Conservation (phyloP, 2,888 invertebrate genomes). For the Thalpophila matura region DNA sequence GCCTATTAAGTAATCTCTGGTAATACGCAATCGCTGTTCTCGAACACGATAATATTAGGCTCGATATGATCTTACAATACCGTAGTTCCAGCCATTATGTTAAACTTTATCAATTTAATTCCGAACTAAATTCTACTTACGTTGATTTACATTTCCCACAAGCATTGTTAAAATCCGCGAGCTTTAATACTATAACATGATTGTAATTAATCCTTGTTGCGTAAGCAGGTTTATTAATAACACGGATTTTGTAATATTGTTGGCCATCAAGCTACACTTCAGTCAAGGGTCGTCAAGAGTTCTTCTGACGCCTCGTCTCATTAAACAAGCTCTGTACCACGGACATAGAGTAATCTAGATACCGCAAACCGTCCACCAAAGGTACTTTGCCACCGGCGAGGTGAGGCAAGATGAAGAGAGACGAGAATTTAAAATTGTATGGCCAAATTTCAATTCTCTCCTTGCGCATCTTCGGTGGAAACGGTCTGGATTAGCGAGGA, state of each 20-base stretch:
- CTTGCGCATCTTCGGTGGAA: too few species aligned
- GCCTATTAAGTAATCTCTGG: slow-evolving; percentile 31
- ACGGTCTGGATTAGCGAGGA: too few species aligned
- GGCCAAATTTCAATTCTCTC: too few species aligned
- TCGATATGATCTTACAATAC: slow-evolving; percentile 42
- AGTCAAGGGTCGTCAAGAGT: slow-evolving; percentile 7
- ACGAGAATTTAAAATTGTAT: too few species aligned
- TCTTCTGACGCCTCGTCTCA: slow-evolving; percentile 10
- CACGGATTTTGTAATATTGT: slow-evolving; percentile 37
- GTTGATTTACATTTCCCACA: slow-evolving; percentile 43
- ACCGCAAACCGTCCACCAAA: too few species aligned
- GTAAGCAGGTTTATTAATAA: not conserved
- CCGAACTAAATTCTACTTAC: slow-evolving; percentile 44
- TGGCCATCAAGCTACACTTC: slow-evolving; percentile 16
- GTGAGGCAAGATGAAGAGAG: too few species aligned
- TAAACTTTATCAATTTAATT: slow-evolving; percentile 53
- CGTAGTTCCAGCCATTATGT: slow-evolving; percentile 34
- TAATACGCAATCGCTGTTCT: slow-evolving; percentile 36
- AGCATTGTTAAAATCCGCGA: slow-evolving; percentile 42
- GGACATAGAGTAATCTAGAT: too few species aligned
- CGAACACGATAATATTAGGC: slow-evolving; percentile 27
- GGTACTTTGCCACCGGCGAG: too few species aligned
- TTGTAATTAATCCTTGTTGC: slow-evolving; percentile 25
- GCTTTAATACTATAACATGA: slow-evolving; percentile 14
- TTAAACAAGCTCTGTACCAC: slow-evolving; percentile 15